These are phyloP conservation scores for Lacanobia oleracea DNA, from an alignment of 2,888 invertebrate genomes.

Conservation along the genomic window DNA sequence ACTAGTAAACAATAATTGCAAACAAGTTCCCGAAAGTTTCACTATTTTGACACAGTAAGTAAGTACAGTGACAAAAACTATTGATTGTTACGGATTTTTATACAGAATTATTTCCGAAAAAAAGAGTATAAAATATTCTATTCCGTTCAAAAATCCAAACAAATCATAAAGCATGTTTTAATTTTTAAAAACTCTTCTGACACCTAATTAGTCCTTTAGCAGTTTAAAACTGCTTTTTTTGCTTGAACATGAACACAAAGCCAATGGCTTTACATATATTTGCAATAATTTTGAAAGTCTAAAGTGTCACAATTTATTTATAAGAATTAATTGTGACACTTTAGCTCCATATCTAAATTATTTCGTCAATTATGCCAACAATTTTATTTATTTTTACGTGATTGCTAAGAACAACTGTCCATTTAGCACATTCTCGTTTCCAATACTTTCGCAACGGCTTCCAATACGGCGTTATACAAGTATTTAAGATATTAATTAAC, in stretches of 20 bases:
- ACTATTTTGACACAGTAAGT: too few relatives aligned
- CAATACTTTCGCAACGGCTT: conserved; percentile 47
- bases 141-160: not conserved
- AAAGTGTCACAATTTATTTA: not conserved
- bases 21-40: not conserved
- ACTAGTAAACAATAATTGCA: too few relatives aligned
- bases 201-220: not conserved
- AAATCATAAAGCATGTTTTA: not conserved
- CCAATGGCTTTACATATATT: not conserved
- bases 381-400: conserved; percentile 4
- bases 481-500: conserved; percentile 57
- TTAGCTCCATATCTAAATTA: conserved; percentile 8
- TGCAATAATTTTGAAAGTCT: conserved; percentile 2
- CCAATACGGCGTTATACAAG: conserved; percentile 39
- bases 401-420: conserved; percentile 10
- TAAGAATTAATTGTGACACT: too few relatives aligned
- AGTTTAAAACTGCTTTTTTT: not conserved
- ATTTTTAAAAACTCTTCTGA: too few relatives aligned
- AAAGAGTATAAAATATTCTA: too few relatives aligned
- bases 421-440: conserved; percentile 24
- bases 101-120: too few relatives aligned
- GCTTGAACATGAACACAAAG: not conserved
- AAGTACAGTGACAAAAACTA: not conserved
- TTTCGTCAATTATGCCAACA: conserved; percentile 25
- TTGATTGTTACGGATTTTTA: not conserved